A percentile compares a stretch with the other conserved stretches of the same genome.
Evolutionary conservation across 2,888 invertebrate genomes (phyloP).

Genomic region (Drosophila atripex): DNA sequence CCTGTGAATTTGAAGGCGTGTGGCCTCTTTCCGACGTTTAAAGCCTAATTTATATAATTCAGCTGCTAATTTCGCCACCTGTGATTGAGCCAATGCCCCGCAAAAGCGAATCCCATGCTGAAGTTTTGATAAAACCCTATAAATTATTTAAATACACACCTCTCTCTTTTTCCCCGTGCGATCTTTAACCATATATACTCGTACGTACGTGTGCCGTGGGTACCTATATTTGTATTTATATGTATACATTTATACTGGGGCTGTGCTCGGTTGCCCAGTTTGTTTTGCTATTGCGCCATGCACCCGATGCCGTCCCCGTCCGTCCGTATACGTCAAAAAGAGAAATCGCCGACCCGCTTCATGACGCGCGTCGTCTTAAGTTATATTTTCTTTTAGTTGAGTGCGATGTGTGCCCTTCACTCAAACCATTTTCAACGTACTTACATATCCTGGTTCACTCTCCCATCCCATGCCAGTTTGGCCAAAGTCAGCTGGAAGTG

Average conservation of each 20-base stretch:
- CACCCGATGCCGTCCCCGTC: slow-evolving; percentile 41
- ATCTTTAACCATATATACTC: neutral
- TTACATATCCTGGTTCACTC: slow-evolving; percentile 23
- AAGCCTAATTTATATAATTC: slow-evolving; percentile 13
- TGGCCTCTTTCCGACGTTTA: slow-evolving; percentile 21
- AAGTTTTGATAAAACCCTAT: neutral
- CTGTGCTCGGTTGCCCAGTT: slow-evolving; percentile 31
- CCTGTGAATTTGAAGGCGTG: neutral
- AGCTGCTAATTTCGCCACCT: slow-evolving; percentile 15
- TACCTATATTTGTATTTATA: slow-evolving; percentile 7
- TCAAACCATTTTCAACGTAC: slow-evolving; percentile 16
- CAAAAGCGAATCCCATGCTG: neutral
- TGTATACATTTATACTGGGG: slow-evolving; percentile 17
- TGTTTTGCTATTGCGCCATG: slow-evolving; percentile 70
- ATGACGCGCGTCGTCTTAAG: slow-evolving; percentile 32
- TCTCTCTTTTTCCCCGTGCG: slow-evolving; percentile 13
- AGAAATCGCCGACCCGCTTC: slow-evolving; percentile 64
- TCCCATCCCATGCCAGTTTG: neutral
- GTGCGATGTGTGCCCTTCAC: slow-evolving; percentile 33
- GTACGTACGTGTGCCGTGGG: slow-evolving; percentile 12
- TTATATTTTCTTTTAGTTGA: slow-evolving; percentile 52
- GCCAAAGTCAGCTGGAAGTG: slow-evolving; percentile 4
- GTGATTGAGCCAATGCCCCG: neutral
- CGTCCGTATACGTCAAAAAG: slow-evolving; percentile 62
- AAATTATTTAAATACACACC: slow-evolving; percentile 19